A percentile compares a stretch with the other conserved stretches of the same genome.
Conservation (phyloP, 2,888 invertebrate species). For the Drosophila sordidula region DNA sequence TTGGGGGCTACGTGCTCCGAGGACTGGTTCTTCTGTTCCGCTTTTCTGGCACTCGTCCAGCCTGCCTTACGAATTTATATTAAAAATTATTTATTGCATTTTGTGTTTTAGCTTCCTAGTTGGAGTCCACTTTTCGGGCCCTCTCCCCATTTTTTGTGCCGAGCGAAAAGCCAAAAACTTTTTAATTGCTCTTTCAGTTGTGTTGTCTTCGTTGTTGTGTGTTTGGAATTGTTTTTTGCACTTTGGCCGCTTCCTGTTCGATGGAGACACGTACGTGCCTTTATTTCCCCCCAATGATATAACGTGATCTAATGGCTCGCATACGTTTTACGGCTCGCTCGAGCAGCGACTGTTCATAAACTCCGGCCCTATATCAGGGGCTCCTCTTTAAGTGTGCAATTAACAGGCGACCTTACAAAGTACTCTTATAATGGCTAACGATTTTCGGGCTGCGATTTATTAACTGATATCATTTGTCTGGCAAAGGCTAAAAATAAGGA, state of each 20-base stretch:
- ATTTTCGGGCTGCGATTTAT: not conserved
- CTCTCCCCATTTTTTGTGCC: slow-evolving; percentile 17
- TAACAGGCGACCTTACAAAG: not conserved
- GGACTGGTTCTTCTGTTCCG: slow-evolving; percentile 8
- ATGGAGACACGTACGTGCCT: slow-evolving; percentile 73
- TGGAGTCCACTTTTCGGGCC: slow-evolving; percentile 8
- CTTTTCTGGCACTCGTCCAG: slow-evolving; percentile 49
- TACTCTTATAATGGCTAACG: not conserved
- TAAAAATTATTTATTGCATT: slow-evolving; percentile 81
- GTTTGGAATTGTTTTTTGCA: slow-evolving; percentile 56
- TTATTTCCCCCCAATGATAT: slow-evolving; percentile 72
- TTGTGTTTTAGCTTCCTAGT: slow-evolving; percentile 35
- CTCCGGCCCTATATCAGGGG: not conserved
- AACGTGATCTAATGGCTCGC: slow-evolving; percentile 63
- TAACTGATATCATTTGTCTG: not conserved
- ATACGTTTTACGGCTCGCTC: slow-evolving; percentile 22
- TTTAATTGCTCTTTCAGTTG: slow-evolving; percentile 59
- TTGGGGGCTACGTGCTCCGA: slow-evolving; percentile 42
- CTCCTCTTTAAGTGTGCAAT: slow-evolving; percentile 1
- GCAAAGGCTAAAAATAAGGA: too few species aligned
- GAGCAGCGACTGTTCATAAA: slow-evolving; percentile 11
- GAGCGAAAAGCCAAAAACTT: slow-evolving; percentile 53
- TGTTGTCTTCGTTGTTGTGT: slow-evolving; percentile 19
- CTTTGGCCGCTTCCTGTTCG: slow-evolving; percentile 51
- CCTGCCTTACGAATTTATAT: slow-evolving; percentile 79